Evolutionary conservation across 2,797 vertebrate species (phyloP).

Genomic region (Eulemur albifrons): DNA sequence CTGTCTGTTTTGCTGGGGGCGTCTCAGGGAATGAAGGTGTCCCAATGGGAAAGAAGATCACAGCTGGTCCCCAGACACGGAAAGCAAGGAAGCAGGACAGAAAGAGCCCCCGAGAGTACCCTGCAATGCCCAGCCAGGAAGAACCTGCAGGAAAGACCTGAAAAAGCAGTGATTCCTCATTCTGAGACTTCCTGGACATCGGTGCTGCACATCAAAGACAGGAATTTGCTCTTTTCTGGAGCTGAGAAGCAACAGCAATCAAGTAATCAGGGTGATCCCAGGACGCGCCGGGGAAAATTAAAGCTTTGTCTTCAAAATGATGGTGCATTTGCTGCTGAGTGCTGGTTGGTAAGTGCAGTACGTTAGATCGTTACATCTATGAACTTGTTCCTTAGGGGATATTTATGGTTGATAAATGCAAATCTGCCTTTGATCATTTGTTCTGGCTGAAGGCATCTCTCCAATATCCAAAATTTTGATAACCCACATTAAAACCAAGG

Average conservation of each 20-base stretch:
- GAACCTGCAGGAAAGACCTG: background rate
- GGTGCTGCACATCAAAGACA: background rate
- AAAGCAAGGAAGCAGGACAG: background rate
- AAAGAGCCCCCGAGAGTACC: background rate
- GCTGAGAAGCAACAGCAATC: background rate
- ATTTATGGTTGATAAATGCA: background rate
- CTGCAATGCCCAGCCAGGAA: background rate
- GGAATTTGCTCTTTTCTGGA: background rate
- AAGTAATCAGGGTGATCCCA: background rate
- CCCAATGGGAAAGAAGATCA: background rate
- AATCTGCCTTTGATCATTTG: conserved; percentile 15
- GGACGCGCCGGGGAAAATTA: background rate
- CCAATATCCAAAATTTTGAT: background rate
- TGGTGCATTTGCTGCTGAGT: background rate
- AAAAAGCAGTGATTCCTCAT: background rate
- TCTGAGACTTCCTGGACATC: background rate
- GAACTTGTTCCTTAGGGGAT: background rate
- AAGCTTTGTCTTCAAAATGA: background rate
- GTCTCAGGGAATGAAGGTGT: background rate
- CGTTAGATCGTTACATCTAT: background rate
- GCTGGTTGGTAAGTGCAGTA: background rate
- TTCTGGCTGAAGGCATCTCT: background rate
- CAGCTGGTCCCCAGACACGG: background rate
- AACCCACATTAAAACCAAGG: background rate
- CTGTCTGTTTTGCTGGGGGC: background rate